These are phyloP conservation scores for Gambusia affinis DNA, from an alignment of 2,113 vertebrate species.

Conservation along the genomic window DNA sequence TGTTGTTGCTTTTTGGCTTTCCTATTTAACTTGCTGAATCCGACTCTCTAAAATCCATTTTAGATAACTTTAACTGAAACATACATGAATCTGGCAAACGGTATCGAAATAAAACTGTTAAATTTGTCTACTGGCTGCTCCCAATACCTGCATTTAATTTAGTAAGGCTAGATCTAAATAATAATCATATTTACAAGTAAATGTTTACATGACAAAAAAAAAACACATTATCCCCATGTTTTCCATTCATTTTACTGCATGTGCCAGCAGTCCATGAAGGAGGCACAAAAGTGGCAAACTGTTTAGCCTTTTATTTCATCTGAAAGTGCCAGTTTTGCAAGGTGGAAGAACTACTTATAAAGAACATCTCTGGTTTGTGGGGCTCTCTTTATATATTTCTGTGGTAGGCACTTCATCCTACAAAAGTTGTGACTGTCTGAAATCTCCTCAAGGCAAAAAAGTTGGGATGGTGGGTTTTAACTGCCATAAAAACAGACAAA, in stretches of 20 bases:
- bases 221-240: background rate
- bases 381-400: background rate
- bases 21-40: conserved; percentile 22
- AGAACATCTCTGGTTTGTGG: background rate
- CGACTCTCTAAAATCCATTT: background rate
- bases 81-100: background rate
- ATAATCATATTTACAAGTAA: conserved; percentile 22
- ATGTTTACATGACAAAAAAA: conserved; percentile 27
- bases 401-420: background rate
- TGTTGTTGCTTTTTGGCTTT: background rate
- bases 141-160: conserved; percentile 33
- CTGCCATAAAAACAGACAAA: background rate
- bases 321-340: no score
- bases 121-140: background rate
- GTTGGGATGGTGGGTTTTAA: background rate
- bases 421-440: background rate
- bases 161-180: conserved; percentile 23
- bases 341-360: background rate
- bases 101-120: background rate
- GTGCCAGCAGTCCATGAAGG: background rate
- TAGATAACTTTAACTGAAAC: background rate
- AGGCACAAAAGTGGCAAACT: background rate
- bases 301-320: no score
- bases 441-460: background rate
- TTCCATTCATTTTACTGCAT: background rate